phyloP scores from a whole-genome alignment of 2,888 invertebrate genomes.

The Cosmia trapezina region DNA sequence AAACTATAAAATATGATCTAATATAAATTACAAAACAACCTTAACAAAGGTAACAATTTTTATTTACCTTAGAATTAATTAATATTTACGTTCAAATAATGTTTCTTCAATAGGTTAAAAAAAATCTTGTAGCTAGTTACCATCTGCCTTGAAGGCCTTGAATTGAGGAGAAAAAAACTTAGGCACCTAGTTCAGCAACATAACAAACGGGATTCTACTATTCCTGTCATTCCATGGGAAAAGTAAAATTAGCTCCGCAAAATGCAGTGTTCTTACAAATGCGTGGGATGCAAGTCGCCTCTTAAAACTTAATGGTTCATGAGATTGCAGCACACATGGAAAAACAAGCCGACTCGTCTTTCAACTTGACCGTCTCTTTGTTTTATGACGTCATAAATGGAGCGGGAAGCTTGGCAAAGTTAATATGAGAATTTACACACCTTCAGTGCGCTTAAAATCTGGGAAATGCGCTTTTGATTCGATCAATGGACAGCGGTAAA shows the following conservation, averaged over 20 bases:
- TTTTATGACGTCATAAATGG: constrained; percentile 53
- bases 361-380: constrained; percentile 47
- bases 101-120: no score
- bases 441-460: constrained; percentile 7
- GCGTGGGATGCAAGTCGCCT: constrained; percentile 41
- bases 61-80: no score
- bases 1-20: no score
- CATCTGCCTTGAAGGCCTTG: no score
- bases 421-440: constrained; percentile 19
- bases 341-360: constrained; percentile 52
- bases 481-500: background rate
- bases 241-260: constrained; percentile 23
- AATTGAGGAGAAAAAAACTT: background rate
- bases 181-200: background rate
- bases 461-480: constrained; percentile 3
- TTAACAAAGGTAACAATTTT: no score
- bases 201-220: background rate
- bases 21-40: no score
- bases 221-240: background rate
- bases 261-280: constrained; percentile 19
- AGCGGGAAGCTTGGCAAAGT: constrained; percentile 19
- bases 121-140: no score
- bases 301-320: constrained; percentile 44
- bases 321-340: constrained; percentile 38
- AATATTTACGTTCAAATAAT: no score